These are phyloP conservation scores for Scaptodrosophila latifasciaeformis DNA, from an alignment of 2,888 invertebrate species.

Conservation along the genomic window DNA sequence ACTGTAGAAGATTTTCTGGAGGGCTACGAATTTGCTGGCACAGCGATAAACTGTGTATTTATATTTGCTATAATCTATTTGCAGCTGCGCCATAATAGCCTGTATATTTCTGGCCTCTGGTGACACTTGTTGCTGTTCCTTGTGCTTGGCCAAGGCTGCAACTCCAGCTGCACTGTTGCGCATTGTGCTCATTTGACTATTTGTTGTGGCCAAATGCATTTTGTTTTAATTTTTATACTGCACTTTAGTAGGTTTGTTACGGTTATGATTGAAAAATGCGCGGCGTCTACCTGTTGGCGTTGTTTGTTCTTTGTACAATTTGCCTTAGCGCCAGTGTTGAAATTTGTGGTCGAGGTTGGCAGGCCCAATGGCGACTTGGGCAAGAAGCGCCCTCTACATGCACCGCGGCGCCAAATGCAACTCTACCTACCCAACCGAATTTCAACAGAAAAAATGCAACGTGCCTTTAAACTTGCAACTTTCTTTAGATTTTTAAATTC, in stretches of 20 bases:
- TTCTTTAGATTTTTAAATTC: too few relatives aligned
- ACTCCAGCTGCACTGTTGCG: slow-evolving; percentile 40
- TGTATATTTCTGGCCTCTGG: slow-evolving; percentile 27
- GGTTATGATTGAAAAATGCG: not conserved
- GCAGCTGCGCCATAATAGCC: slow-evolving; percentile 63
- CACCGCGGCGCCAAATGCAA: too few relatives aligned
- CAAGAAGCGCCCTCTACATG: too few relatives aligned
- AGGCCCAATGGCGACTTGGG: slow-evolving; percentile 28
- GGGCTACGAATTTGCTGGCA: slow-evolving; percentile 69
- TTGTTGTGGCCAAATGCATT: slow-evolving; percentile 20
- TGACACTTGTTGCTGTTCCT: slow-evolving; percentile 33
- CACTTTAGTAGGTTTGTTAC: not conserved
- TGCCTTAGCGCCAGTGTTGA: slow-evolving; percentile 55
- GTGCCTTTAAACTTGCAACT: too few relatives aligned
- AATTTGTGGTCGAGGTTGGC: too few relatives aligned
- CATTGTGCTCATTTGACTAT: slow-evolving; percentile 37
- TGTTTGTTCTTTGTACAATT: not conserved
- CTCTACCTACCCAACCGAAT: too few relatives aligned
- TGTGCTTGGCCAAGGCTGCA: slow-evolving; percentile 38
- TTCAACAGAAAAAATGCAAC: too few relatives aligned
- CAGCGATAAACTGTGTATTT: slow-evolving; percentile 74
- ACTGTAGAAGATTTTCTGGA: slow-evolving; percentile 73
- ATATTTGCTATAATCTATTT: slow-evolving; percentile 62
- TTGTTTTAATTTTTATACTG: not conserved
- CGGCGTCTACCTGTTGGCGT: not conserved